Conservation (phyloP, 2,113 vertebrate species). For the Cinclus cinclus region DNA sequence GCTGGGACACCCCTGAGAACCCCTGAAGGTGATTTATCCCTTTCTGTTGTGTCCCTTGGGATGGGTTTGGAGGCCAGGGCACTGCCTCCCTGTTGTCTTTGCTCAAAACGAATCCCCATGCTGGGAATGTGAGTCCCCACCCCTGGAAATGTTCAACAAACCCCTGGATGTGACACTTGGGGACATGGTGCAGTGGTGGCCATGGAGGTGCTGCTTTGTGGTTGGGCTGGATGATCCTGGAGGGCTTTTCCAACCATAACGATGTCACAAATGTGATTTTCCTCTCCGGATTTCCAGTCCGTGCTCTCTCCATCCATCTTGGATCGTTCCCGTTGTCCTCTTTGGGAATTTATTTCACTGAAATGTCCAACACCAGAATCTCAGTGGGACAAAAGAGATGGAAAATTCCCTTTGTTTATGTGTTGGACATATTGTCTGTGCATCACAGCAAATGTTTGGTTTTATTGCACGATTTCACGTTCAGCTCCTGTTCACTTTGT, state of each 20-base stretch:
- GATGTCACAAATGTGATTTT: neutral
- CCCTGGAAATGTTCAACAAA: neutral
- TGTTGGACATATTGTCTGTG: neutral
- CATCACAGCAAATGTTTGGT: neutral
- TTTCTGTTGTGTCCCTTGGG: rapidly evolving
- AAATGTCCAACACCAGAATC: neutral
- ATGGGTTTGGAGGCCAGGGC: neutral
- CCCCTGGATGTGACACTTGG: neutral
- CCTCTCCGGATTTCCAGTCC: neutral
- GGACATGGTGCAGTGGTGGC: neutral
- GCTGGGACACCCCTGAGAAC: neutral
- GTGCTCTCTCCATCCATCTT: neutral
- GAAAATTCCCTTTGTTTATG: neutral
- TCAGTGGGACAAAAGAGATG: neutral
- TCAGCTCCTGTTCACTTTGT: neutral
- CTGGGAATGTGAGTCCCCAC: neutral
- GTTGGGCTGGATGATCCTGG: neutral
- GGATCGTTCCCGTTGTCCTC: neutral
- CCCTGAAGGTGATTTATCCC: neutral
- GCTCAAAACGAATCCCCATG: neutral
- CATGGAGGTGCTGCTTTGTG: neutral
- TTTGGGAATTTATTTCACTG: rapidly evolving
- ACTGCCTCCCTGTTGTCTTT: neutral
- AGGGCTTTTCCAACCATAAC: neutral
- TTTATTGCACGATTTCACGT: neutral